Conservation (phyloP, 2,888 invertebrate genomes). For the Hoplodrina ambigua region DNA sequence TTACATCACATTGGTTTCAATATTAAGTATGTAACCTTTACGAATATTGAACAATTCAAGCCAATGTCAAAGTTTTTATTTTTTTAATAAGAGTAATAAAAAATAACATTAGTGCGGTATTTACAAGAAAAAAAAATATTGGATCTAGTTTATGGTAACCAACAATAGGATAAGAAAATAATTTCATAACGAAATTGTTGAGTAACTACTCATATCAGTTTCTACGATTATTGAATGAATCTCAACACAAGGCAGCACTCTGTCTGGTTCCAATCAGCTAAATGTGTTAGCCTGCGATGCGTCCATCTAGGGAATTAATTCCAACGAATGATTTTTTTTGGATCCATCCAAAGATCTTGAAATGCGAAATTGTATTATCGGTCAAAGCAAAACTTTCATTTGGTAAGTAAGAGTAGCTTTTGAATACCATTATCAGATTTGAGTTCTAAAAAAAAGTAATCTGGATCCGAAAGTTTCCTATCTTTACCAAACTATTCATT, state of each 20-base stretch:
- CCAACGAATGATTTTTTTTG: constrained; percentile 6
- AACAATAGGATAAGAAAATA: not conserved
- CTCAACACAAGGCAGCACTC: constrained; percentile 20
- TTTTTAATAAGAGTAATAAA: no score
- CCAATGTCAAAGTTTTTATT: no score
- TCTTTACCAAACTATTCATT: not conserved
- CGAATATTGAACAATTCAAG: not conserved
- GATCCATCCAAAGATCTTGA: constrained; percentile 3
- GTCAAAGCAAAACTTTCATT: constrained; percentile 19
- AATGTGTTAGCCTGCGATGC: constrained; percentile 29
- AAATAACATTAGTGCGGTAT: no score
- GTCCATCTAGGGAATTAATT: constrained; percentile 34
- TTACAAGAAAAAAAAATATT: no score
- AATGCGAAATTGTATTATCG: constrained; percentile 10
- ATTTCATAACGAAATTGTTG: constrained; percentile 6
- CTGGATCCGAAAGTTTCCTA: constrained; percentile 15
- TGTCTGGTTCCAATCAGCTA: constrained; percentile 39
- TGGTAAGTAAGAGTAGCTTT: constrained; percentile 17
- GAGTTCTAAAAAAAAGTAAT: constrained; percentile 4
- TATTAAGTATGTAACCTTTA: not conserved
- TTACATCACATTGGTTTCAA: no score
- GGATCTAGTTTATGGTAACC: not conserved
- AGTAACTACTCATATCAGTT: constrained; percentile 15
- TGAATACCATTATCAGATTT: constrained; percentile 9
- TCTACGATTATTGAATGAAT: constrained; percentile 20